Percentiles rank a stretch among this genome's conserved stretches.
phyloP scores from a whole-genome alignment of 1,140 invertebrate genomes.

The Euura lappo region DNA sequence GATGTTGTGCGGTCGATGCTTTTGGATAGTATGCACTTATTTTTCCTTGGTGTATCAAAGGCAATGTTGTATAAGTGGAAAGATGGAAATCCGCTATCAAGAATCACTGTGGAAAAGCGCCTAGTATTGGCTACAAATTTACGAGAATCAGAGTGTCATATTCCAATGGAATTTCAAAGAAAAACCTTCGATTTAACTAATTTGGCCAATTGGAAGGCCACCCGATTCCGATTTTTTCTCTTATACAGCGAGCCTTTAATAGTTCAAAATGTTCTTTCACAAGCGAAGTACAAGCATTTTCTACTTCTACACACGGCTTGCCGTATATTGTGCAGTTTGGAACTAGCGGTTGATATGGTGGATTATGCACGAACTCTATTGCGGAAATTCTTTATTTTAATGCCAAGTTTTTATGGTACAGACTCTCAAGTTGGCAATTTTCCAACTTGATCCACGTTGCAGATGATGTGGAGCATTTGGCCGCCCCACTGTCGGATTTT shows the following conservation, averaged over 20 bases:
- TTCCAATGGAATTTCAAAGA: slow-evolving; percentile 25
- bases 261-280: slow-evolving; percentile 16
- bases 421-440: slow-evolving; percentile 17
- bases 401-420: slow-evolving; percentile 14
- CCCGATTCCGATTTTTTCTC: slow-evolving; percentile 18
- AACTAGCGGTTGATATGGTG: background rate
- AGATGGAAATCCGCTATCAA: slow-evolving; percentile 19
- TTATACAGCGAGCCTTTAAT: slow-evolving; percentile 16
- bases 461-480: slow-evolving; percentile 16
- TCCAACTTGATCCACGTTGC: slow-evolving; percentile 19
- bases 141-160: background rate
- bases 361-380: slow-evolving; percentile 18
- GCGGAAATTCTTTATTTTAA: slow-evolving; percentile 6
- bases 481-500: slow-evolving; percentile 14
- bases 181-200: slow-evolving; percentile 20
- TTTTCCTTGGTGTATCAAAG: no score
- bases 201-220: slow-evolving; percentile 22
- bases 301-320: slow-evolving; percentile 21
- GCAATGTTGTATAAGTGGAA: slow-evolving; percentile 14
- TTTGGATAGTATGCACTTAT: slow-evolving; percentile 25
- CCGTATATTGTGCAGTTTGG: slow-evolving; percentile 17
- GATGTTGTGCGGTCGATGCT: slow-evolving; percentile 15
- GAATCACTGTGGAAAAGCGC: slow-evolving; percentile 15
- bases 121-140: background rate
- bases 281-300: slow-evolving; percentile 19